These are phyloP conservation scores for Lumbricus terrestris DNA, from an alignment of 2,888 invertebrate genomes.

Conservation along the genomic window DNA sequence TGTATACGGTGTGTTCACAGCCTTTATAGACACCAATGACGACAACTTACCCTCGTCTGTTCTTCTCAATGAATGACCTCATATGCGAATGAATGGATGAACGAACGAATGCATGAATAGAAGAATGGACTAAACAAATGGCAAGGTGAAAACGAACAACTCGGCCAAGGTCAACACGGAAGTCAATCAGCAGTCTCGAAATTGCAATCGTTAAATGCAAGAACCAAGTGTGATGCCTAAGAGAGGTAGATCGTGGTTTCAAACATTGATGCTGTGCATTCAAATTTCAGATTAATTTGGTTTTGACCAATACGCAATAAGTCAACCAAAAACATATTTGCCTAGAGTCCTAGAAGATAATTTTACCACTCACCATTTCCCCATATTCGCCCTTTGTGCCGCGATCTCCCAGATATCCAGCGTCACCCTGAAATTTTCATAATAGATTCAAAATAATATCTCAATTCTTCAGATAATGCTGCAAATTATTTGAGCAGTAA, in stretches of 20 bases:
- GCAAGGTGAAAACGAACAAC: neutral
- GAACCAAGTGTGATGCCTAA: neutral
- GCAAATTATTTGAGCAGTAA: neutral
- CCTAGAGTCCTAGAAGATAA: neutral
- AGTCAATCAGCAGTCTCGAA: neutral
- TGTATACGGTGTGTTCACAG: too few species aligned
- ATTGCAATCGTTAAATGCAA: neutral
- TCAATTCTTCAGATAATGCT: neutral
- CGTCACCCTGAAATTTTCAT: conserved; percentile 63
- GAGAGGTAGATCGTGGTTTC: too few species aligned
- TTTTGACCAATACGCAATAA: neutral
- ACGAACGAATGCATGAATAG: neutral
- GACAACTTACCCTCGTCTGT: too few species aligned
- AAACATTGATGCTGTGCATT: too few species aligned
- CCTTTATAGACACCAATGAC: too few species aligned
- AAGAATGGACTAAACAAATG: too few species aligned
- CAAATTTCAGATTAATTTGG: too few species aligned
- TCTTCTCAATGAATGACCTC: neutral
- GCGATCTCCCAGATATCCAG: conserved; percentile 84
- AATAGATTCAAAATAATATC: neutral
- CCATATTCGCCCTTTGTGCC: conserved; percentile 70
- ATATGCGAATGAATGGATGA: neutral
- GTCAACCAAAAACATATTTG: too few species aligned
- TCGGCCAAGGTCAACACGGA: neutral
- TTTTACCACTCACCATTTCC: conserved; percentile 22